Percentiles rank a stretch among this genome's conserved stretches.
Conservation (phyloP, 2,888 invertebrate species). For the Mongoloraphidia duomilia region DNA sequence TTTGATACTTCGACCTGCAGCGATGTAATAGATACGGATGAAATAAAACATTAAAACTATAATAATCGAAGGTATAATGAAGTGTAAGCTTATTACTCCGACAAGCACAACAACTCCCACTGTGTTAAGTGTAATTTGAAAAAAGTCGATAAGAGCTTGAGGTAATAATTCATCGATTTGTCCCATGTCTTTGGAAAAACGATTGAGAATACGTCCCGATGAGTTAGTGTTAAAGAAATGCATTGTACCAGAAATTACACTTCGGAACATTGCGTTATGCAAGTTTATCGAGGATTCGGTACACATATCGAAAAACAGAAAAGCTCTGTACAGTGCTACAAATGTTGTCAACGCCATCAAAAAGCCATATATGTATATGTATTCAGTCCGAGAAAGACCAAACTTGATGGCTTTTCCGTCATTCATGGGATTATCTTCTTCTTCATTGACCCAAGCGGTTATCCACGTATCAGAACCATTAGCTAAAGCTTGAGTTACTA, state of each 20-base stretch:
- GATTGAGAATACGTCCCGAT: slow-evolving; percentile 48
- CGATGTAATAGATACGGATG: slow-evolving; percentile 51
- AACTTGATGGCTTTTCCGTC: slow-evolving; percentile 3
- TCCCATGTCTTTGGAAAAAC: slow-evolving; percentile 57
- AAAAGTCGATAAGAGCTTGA: slow-evolving; percentile 30
- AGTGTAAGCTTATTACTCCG: slow-evolving; percentile 51
- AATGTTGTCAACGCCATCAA: slow-evolving; percentile 29
- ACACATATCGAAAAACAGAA: slow-evolving; percentile 44
- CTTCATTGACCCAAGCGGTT: slow-evolving; percentile 14
- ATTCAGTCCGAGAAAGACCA: slow-evolving; percentile 19
- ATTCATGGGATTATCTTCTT: not conserved
- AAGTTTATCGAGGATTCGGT: slow-evolving; percentile 44
- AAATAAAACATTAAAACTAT: slow-evolving; percentile 47
- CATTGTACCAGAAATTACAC: slow-evolving; percentile 49
- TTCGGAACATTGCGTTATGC: slow-evolving; percentile 60
- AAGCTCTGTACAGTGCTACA: slow-evolving; percentile 30
- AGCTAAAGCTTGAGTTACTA: slow-evolving; percentile 33
- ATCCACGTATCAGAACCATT: slow-evolving; percentile 28
- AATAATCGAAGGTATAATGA: slow-evolving; percentile 48
- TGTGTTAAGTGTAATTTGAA: slow-evolving; percentile 52
- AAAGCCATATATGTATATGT: slow-evolving; percentile 28
- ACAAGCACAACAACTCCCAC: slow-evolving; percentile 63
- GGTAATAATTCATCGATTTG: slow-evolving; percentile 38
- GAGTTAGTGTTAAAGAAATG: slow-evolving; percentile 68
- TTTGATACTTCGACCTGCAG: slow-evolving; percentile 61